Evolutionary conservation across 2,888 invertebrate species (phyloP).

Genomic region (Drosophila fungiperda): DNA sequence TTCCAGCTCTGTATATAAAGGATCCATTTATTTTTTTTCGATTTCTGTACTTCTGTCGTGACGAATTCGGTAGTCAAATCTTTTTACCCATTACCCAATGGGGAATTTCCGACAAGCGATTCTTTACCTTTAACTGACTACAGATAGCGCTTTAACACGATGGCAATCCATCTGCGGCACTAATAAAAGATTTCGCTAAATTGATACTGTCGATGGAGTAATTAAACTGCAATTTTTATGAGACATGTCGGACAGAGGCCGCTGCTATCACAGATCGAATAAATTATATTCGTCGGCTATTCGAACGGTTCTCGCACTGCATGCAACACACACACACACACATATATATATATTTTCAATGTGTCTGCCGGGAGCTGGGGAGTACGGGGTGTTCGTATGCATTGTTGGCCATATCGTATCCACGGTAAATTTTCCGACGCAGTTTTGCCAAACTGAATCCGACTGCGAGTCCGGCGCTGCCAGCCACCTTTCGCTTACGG

Average conservation of each 20-base stretch:
- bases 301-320: constrained; percentile 42
- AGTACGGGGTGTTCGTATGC: constrained; percentile 33
- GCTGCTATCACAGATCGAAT: constrained; percentile 84
- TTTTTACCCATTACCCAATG: neutral
- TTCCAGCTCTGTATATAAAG: neutral
- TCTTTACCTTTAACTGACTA: constrained; percentile 64
- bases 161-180: constrained; percentile 83
- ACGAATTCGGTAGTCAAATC: constrained; percentile 10
- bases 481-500: constrained; percentile 16
- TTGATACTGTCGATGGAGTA: constrained; percentile 85
- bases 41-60: neutral
- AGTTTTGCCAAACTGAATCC: constrained; percentile 52
- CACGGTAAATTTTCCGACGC: constrained; percentile 74
- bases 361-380: constrained; percentile 6
- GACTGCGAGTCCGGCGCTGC: constrained; percentile 9
- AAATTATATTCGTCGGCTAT: constrained; percentile 81
- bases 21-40: neutral
- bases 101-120: constrained; percentile 28
- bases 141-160: constrained; percentile 79
- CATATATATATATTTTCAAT: neutral
- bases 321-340: constrained; percentile 24
- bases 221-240: constrained; percentile 85
- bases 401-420: constrained; percentile 51
- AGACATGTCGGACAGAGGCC: constrained; percentile 84
- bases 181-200: constrained; percentile 83